phyloP scores from a whole-genome alignment of 2,113 vertebrate species.

The Emberiza fucata region DNA sequence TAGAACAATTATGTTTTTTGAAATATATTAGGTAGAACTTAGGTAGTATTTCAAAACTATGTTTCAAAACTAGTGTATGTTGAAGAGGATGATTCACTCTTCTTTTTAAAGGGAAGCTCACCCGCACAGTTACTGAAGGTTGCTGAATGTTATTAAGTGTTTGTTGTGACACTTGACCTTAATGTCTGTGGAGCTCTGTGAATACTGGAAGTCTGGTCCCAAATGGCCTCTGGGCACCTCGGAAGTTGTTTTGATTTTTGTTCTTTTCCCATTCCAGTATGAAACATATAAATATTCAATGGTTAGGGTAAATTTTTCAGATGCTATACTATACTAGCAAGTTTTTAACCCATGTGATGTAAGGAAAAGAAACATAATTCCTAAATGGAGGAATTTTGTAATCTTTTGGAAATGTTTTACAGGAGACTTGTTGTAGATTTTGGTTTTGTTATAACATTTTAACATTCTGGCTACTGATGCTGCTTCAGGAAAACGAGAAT shows the following conservation, averaged over 20 bases:
- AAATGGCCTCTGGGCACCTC: neutral
- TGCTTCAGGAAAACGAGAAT: neutral
- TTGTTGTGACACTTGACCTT: neutral
- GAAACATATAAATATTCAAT: neutral
- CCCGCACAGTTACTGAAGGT: neutral
- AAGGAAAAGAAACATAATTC: neutral
- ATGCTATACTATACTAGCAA: neutral
- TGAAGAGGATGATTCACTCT: neutral
- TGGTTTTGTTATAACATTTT: neutral
- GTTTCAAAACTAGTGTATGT: neutral
- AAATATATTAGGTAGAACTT: too few relatives aligned
- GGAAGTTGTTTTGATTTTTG: neutral
- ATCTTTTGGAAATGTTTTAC: neutral
- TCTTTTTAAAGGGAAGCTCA: neutral
- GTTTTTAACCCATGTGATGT: neutral
- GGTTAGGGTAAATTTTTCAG: neutral
- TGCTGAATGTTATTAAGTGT: neutral
- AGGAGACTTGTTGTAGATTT: neutral
- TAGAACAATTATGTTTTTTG: too few relatives aligned
- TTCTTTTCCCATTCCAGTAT: neutral
- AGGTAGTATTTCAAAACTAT: neutral
- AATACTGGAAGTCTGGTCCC: neutral
- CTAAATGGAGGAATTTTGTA: neutral
- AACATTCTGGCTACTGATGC: neutral
- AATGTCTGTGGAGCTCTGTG: neutral